Evolutionary conservation across 2,797 vertebrate species (phyloP).

Genomic region (Apodemus agrarius): DNA sequence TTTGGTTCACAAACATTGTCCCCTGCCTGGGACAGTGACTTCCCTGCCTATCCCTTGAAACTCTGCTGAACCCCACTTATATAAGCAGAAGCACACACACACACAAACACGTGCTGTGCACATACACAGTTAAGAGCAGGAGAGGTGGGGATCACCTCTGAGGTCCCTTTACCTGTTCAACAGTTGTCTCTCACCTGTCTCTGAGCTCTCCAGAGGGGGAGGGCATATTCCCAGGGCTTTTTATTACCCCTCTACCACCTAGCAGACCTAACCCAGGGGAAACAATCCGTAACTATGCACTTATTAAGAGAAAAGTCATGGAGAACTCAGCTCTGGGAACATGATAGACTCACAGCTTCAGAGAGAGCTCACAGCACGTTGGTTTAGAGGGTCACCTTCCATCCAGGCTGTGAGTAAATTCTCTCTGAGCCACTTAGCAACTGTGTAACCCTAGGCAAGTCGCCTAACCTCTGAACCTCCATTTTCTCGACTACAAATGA

Average conservation of each 20-base stretch:
- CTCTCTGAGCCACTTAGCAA: neutral
- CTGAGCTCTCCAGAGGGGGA: neutral
- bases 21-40: rapidly evolving
- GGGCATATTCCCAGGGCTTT: neutral
- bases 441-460: neutral
- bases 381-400: neutral
- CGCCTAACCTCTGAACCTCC: neutral
- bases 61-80: neutral
- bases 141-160: neutral
- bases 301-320: neutral
- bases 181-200: neutral
- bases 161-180: neutral
- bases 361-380: rapidly evolving
- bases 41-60: neutral
- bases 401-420: neutral
- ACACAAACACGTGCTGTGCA: neutral
- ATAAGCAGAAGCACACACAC: rapidly evolving
- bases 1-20: neutral
- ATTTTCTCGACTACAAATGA: neutral
- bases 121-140: neutral
- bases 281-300: neutral
- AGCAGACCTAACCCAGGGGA: neutral
- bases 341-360: neutral
- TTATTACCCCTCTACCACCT: neutral
- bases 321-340: neutral